Evolutionary conservation across 2,888 invertebrate species (phyloP), one percentile per base, ranked within the genome.

Genomic region (Tenthredo amoena): DNA sequence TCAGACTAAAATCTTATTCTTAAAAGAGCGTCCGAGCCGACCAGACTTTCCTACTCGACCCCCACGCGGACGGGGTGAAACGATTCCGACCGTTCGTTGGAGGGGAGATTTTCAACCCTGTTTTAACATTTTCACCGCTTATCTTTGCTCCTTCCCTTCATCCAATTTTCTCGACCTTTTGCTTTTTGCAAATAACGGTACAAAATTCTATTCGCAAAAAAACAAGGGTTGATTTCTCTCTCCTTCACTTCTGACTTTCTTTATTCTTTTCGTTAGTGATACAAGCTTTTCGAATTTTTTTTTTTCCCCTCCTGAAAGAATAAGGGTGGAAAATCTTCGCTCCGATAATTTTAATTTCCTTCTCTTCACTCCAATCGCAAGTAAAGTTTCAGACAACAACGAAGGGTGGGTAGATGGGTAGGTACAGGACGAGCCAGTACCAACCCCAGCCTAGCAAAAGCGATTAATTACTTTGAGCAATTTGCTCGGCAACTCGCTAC

Each of bases 401-500:
- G 62, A 62, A 26, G 12, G 62, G 26, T 10, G 26, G 10, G 26
- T 62, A 26, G 62, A 62, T 62, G 6, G 34, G 4, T 68, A 34
- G 31, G 18, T 68, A 68, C 68, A 68, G 68, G 7, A 68, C 68
- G 34, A 68, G 18, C 10, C 18, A 62, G 62, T 62, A 7, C 68
- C 68, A 34, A 34, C 68, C 68, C 34, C 34, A 34, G 34, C 68
- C 68, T 77, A 91, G 92, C 92, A 92, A 92, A 92, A 93, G 92
- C 92, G 92, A 93, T 93, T 93, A 93, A 93, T 93, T 93, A 93
- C 92, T 93, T 92, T 93, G 92, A 92, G 92, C 92, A 93, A 93
- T 93, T 93, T 93, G 92, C 92, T 92, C 92, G 91, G 92, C 92
- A 92, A 92, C 92, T 92, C 92, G 40, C n/a, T 77, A 50, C 34